Evolutionary conservation across 1,140 invertebrate species (phyloP).

Genomic region (Zaprionus capensis): DNA sequence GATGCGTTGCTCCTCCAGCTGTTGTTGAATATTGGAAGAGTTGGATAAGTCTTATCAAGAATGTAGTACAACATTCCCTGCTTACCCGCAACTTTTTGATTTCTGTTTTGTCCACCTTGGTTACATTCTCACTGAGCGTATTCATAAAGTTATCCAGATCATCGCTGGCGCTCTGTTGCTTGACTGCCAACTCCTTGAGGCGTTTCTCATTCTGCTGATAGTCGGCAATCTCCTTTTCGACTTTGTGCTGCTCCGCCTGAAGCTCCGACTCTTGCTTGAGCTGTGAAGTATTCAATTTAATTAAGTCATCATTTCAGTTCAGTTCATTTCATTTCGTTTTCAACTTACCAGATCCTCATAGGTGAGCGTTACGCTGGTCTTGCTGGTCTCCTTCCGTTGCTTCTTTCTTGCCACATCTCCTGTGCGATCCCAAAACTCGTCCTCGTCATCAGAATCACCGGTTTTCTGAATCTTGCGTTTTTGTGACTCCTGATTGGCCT

Average conservation of each 20-base stretch:
- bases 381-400: constrained; percentile 87
- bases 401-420: constrained; percentile 96
- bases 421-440: constrained; percentile 97
- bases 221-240: constrained; percentile 87
- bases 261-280: constrained; percentile 88
- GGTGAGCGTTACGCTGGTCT: constrained; percentile 86
- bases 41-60: not conserved
- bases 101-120: constrained; percentile 85
- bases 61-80: not conserved
- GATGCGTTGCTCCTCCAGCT: constrained; percentile 88
- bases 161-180: constrained; percentile 73
- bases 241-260: constrained; percentile 86
- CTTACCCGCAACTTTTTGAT: constrained; percentile 85
- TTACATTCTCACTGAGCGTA: constrained; percentile 84
- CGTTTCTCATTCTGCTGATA: constrained; percentile 81
- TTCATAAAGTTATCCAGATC: constrained; percentile 91
- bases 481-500: constrained; percentile 88
- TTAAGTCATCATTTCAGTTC: constrained; percentile 5
- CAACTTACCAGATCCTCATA: constrained; percentile 91
- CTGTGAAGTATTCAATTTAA: constrained; percentile 83
- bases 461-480: constrained; percentile 87
- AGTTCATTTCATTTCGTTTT: not conserved
- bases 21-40: constrained; percentile 52
- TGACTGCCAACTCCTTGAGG: constrained; percentile 85
- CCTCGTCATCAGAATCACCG: constrained; percentile 95